phyloP scores from a whole-genome alignment of 1,140 invertebrate species.

The Nymphalis io region DNA sequence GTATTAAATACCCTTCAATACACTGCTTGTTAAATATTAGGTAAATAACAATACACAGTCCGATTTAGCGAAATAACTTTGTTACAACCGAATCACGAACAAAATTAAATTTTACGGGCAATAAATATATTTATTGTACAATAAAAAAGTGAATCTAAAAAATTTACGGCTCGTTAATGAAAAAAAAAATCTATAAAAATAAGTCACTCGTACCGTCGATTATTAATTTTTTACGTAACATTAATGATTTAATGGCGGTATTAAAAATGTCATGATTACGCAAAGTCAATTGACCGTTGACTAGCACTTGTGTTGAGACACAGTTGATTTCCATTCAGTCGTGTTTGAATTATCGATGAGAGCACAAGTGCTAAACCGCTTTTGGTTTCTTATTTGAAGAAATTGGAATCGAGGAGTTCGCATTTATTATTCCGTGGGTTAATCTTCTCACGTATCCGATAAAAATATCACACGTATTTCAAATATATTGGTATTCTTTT shows the following conservation, averaged over 20 bases:
- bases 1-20: no score
- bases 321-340: conserved; percentile 23
- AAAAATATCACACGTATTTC: not conserved
- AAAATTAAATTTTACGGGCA: conserved; percentile 33
- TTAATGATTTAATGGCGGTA: conserved; percentile 15
- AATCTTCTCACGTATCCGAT: not conserved
- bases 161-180: conserved; percentile 16
- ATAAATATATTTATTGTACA: conserved; percentile 45
- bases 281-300: conserved; percentile 8
- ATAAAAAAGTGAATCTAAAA: conserved; percentile 24
- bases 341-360: conserved; percentile 25
- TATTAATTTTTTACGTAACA: conserved; percentile 1
- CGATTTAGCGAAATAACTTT: not conserved
- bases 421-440: conserved; percentile 14
- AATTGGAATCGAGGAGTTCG: conserved; percentile 11
- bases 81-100: conserved; percentile 3
- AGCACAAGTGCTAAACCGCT: conserved; percentile 8
- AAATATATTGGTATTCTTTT: not conserved
- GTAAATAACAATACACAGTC: no score
- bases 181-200: conserved; percentile 19
- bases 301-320: conserved; percentile 3
- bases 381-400: conserved; percentile 6
- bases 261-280: conserved; percentile 28
- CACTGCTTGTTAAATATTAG: no score
- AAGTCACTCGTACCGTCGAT: not conserved